Conservation (phyloP, 2,113 vertebrate species). For the Otocyon megalotis region DNA sequence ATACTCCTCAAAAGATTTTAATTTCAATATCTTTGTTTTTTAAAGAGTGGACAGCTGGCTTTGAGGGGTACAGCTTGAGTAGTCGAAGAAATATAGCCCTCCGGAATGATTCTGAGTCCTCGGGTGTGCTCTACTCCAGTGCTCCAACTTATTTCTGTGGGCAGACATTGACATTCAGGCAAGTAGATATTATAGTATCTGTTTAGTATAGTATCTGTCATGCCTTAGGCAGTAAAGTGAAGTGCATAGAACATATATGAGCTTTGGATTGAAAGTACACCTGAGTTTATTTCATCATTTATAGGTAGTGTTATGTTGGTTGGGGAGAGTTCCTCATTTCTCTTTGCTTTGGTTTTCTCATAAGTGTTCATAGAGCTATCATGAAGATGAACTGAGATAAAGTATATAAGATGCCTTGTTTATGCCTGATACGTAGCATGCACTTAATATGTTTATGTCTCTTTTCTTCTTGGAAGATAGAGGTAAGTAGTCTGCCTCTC, state of each 20-base stretch:
- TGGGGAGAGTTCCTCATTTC: neutral
- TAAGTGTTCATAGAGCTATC: neutral
- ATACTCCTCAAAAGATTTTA: neutral
- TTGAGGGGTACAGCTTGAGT: slow-evolving; percentile 97
- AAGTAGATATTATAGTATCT: slow-evolving; percentile 71
- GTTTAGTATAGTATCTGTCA: neutral
- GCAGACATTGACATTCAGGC: slow-evolving; percentile 97
- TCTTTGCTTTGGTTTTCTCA: slow-evolving; percentile 5
- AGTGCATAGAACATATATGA: neutral
- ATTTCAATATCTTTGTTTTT: slow-evolving; percentile 43
- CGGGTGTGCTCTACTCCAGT: slow-evolving; percentile 94
- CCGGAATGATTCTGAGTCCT: slow-evolving; percentile 90
- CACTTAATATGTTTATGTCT: neutral
- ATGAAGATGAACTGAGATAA: neutral
- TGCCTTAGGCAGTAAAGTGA: neutral
- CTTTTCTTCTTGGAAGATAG: slow-evolving; percentile 10
- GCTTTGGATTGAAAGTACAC: neutral
- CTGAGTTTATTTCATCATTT: neutral
- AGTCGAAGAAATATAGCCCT: slow-evolving; percentile 96
- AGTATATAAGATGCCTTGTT: neutral
- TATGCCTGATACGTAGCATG: neutral
- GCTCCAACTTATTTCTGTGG: slow-evolving; percentile 95
- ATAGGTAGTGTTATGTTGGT: neutral
- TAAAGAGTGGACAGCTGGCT: slow-evolving; percentile 93
- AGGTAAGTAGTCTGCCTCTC: neutral